Evolutionary conservation across 2,888 invertebrate species (phyloP).

Genomic region (Tolmerus cingulatus): DNA sequence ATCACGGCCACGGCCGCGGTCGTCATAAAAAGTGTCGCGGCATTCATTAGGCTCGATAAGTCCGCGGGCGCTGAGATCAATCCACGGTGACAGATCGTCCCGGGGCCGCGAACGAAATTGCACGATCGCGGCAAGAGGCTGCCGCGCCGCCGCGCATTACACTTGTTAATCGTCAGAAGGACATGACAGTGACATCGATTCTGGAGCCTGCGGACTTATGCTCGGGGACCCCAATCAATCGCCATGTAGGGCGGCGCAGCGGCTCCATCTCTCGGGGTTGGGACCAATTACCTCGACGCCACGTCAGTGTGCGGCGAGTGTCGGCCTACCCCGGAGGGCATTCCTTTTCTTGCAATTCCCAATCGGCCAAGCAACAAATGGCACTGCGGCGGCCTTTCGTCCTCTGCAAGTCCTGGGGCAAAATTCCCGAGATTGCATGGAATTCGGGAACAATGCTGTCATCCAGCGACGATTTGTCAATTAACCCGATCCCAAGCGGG

Average conservation of each 20-base stretch:
- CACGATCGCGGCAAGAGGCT: constrained; percentile 22
- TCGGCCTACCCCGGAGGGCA: constrained; percentile 15
- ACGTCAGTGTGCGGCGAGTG: constrained; percentile 13
- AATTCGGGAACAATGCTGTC: background rate
- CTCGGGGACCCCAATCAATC: constrained; percentile 25
- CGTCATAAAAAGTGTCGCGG: constrained; percentile 46
- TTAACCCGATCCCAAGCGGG: background rate
- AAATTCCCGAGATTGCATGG: background rate
- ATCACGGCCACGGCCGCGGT: background rate
- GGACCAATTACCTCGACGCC: constrained; percentile 39
- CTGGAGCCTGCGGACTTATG: constrained; percentile 44
- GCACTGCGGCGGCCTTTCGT: background rate
- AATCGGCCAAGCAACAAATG: background rate
- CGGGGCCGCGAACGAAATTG: background rate
- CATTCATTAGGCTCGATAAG: constrained; percentile 43
- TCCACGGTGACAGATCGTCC: constrained; percentile 21
- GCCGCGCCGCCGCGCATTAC: constrained; percentile 46
- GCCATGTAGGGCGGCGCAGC: background rate
- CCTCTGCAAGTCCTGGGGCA: background rate
- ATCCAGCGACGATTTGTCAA: background rate
- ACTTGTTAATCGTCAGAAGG: constrained; percentile 48
- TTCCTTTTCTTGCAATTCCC: constrained; percentile 10
- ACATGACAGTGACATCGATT: constrained; percentile 49
- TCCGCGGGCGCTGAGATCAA: constrained; percentile 1
- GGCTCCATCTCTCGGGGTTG: constrained; percentile 23